These are phyloP conservation scores for Gortyna flavago DNA, from an alignment of 2,888 invertebrate species.

Conservation along the genomic window DNA sequence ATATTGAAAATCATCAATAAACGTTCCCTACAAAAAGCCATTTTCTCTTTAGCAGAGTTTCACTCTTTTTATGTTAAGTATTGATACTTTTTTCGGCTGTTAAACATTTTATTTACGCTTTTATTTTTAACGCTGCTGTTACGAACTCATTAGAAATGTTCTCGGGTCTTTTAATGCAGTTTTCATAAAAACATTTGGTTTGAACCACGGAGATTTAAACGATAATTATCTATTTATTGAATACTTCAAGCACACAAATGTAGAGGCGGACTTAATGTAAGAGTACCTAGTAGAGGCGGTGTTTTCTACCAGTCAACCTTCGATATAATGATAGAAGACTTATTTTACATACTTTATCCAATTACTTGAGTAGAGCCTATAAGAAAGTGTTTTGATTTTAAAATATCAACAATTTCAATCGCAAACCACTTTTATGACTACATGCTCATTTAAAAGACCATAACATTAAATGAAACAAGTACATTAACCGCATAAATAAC, in stretches of 20 bases:
- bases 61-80: slow-evolving; percentile 49
- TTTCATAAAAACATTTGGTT: background rate
- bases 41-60: slow-evolving; percentile 57
- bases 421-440: background rate
- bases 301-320: background rate
- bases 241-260: background rate
- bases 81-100: slow-evolving; percentile 40
- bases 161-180: background rate
- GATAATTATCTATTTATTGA: background rate
- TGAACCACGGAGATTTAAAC: background rate
- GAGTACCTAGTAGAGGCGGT: no score
- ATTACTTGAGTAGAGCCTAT: background rate
- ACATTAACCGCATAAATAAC: slow-evolving; percentile 36
- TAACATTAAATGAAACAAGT: slow-evolving; percentile 28
- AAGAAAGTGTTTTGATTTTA: background rate
- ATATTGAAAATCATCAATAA: slow-evolving; percentile 59
- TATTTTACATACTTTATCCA: background rate
- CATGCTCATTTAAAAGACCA: background rate
- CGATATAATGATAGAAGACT: background rate
- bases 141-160: slow-evolving; percentile 13
- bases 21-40: slow-evolving; percentile 43
- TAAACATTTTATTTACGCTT: slow-evolving; percentile 48
- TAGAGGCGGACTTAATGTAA: background rate
- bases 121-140: slow-evolving; percentile 30
- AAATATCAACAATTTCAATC: background rate